These are phyloP conservation scores for Pao palembangensis DNA, from an alignment of 2,113 vertebrate genomes.

Conservation along the genomic window DNA sequence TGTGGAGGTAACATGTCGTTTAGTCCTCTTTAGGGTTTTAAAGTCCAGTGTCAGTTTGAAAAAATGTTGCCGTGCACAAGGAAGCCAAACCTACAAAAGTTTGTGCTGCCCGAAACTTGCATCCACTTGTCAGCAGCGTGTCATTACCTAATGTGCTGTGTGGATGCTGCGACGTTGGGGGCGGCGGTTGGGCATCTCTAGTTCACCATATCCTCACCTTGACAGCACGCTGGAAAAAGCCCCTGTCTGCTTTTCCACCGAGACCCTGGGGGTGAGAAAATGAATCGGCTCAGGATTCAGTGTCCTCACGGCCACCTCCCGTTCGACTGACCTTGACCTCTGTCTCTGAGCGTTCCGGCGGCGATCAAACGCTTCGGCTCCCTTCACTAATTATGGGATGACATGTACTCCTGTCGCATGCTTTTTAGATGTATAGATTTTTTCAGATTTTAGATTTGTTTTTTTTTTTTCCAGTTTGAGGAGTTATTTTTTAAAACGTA, in stretches of 20 bases:
- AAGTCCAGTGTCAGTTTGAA: background rate
- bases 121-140: conserved; percentile 12
- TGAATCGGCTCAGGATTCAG: conserved; percentile 58
- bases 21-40: background rate
- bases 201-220: conserved; percentile 51
- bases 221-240: conserved; percentile 51
- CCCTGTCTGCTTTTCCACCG: conserved; percentile 47
- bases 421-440: too few species aligned
- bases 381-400: background rate
- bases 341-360: conserved; percentile 8
- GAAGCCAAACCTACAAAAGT: background rate
- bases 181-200: conserved; percentile 32
- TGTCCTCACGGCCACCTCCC: conserved; percentile 39
- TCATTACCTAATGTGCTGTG: conserved; percentile 61
- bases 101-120: background rate
- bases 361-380: conserved; percentile 16
- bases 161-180: conserved; percentile 26
- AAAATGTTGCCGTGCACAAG: background rate
- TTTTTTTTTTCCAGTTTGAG: too few species aligned
- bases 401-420: background rate
- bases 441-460: too few species aligned
- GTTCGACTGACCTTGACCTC: conserved; percentile 40
- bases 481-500: too few species aligned
- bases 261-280: conserved; percentile 57
- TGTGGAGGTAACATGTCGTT: background rate